A percentile compares a stretch with the other conserved stretches of the same genome.
Evolutionary conservation across 1,140 invertebrate species (phyloP).

Genomic region (Calliphora vicina): DNA sequence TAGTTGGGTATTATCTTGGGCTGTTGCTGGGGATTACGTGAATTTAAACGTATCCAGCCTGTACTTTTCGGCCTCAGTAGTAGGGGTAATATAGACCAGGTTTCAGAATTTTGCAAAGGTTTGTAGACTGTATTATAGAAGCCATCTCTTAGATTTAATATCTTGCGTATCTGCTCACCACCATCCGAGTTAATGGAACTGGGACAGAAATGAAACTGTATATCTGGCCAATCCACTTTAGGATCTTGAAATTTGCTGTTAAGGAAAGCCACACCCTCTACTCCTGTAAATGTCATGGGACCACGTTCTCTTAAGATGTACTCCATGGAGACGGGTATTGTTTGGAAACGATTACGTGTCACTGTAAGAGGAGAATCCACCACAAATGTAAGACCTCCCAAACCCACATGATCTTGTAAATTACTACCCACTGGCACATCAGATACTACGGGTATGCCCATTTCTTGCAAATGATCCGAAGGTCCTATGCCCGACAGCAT

Average conservation of each 20-base stretch:
- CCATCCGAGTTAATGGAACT: slow-evolving; percentile 83
- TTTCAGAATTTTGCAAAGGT: slow-evolving; percentile 78
- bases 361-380: slow-evolving; percentile 82
- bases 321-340: slow-evolving; percentile 78
- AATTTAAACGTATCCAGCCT: slow-evolving; percentile 81
- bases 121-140: slow-evolving; percentile 88
- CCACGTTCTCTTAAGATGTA: slow-evolving; percentile 82
- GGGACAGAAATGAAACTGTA: slow-evolving; percentile 87
- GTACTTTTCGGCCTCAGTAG: slow-evolving; percentile 82
- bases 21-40: slow-evolving; percentile 79
- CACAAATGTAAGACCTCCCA: slow-evolving; percentile 83
- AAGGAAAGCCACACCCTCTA: slow-evolving; percentile 84
- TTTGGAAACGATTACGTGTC: slow-evolving; percentile 79
- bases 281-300: slow-evolving; percentile 81
- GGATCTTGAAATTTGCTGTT: slow-evolving; percentile 83
- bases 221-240: slow-evolving; percentile 79
- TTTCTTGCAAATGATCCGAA: slow-evolving; percentile 75
- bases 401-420: slow-evolving; percentile 76
- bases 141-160: slow-evolving; percentile 77
- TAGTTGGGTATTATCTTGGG: slow-evolving; percentile 94
- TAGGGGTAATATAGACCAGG: slow-evolving; percentile 83
- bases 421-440: slow-evolving; percentile 84
- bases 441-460: slow-evolving; percentile 77
- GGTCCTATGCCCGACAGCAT: slow-evolving; percentile 92
- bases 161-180: slow-evolving; percentile 78